Evolutionary conservation across 2,888 invertebrate species (phyloP), one percentile per base, ranked within the genome.

Genomic region (Ectemnius lituratus): DNA sequence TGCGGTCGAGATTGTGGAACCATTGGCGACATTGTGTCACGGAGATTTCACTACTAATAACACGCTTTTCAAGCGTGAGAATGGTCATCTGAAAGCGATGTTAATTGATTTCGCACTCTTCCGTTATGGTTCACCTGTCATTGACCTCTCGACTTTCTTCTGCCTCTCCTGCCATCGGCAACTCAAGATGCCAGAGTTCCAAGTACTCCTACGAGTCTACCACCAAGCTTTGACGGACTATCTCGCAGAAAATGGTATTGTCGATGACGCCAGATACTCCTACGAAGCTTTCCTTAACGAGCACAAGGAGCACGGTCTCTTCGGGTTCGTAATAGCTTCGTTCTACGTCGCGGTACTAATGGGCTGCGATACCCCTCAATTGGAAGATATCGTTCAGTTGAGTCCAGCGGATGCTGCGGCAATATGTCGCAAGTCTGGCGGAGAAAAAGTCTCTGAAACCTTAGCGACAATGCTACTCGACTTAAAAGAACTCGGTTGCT

Each of bases 1-100:
- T 13, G 28, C 64, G 3, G 0, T 76, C 0, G 11, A 79, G 16
- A 78, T 86, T 0, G 67, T 71, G 0, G 89, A 90, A 58, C 89
- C 89, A 1, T 63, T 90, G 0, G 85, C 89, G 1, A 87, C 86
- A 0, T 13, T 90, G 1, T 86, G 88, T 66, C 90, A 90, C 62
- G 90, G 90, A 0, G 90, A 90, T 56, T 87, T 86, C 56, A 86
- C 89, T 0, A 73, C 85, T 46, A 87, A 87, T 65, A 90, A 90
- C 62, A 61, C 83, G 2, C 70, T 90, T 13, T 90, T 85, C 62
- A 80, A 81, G 4, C 20, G 8, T 0, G 71, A 68, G 2, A 14
- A 65, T 0, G 78, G 58, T 0, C 46, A 75, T 4, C 8, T 81
- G 0, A 73, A 78, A 16, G 76, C 76, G 1, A 81, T 79, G 69